Evolutionary conservation across 1,140 invertebrate genomes (phyloP).

Genomic region (Drosophila saltans): DNA sequence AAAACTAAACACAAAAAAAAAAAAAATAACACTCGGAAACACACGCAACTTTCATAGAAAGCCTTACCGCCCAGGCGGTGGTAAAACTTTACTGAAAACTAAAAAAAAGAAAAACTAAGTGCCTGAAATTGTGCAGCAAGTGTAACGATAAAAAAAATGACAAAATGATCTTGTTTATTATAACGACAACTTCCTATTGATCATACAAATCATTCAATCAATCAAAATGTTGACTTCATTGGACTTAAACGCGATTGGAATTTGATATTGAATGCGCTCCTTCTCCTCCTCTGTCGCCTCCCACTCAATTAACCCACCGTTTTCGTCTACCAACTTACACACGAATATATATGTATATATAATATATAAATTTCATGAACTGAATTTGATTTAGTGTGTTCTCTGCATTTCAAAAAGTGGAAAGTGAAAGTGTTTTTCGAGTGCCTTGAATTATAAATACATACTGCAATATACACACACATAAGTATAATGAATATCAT

Average conservation of each 20-base stretch:
- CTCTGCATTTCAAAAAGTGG: conserved; percentile 69
- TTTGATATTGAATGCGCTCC: conserved; percentile 32
- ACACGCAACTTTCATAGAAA: conserved; percentile 11
- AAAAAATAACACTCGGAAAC: conserved; percentile 7
- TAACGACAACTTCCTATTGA: not conserved
- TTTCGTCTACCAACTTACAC: conserved; percentile 2
- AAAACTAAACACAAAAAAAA: not conserved
- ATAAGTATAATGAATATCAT: conserved; percentile 67
- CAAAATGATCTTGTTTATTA: conserved; percentile 4
- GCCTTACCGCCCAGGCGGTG: not conserved
- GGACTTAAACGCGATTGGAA: conserved; percentile 56
- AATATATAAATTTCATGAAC: conserved; percentile 32
- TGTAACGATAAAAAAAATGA: conserved; percentile 2
- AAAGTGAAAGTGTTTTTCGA: conserved; percentile 72
- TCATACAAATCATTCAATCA: not conserved
- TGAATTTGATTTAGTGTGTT: conserved; percentile 56
- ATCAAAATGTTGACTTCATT: conserved; percentile 65
- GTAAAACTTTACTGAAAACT: not conserved
- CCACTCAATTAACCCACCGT: conserved; percentile 14
- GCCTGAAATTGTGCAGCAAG: conserved; percentile 1
- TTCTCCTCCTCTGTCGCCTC: not conserved
- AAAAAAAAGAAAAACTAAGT: not conserved
- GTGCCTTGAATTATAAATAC: conserved; percentile 69
- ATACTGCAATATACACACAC: conserved; percentile 2
- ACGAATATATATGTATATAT: conserved; percentile 4